These are phyloP conservation scores for Myrmecobius fasciatus DNA, from an alignment of 2,113 vertebrate genomes.

Conservation along the genomic window DNA sequence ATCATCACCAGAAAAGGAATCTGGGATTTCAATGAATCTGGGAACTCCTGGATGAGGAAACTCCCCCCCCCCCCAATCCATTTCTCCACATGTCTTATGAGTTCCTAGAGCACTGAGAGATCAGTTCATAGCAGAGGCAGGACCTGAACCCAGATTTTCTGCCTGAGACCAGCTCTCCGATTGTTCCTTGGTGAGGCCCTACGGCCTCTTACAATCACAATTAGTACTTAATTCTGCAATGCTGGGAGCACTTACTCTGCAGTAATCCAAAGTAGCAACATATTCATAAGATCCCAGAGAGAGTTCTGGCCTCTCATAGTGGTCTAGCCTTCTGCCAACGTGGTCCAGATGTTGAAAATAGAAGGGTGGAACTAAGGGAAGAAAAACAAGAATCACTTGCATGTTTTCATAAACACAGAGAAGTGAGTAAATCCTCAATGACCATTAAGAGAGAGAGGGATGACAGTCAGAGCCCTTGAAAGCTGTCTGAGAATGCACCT, in stretches of 20 bases:
- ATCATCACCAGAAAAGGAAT: not conserved
- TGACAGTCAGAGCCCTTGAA: no score
- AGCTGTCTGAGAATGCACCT: not conserved
- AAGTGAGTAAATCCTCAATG: not conserved
- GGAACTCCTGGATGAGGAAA: not conserved
- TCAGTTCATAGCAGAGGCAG: not conserved
- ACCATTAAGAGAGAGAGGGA: conserved; percentile 24
- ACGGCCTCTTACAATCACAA: not conserved
- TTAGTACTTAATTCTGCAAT: not conserved
- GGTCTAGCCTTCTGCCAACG: conserved; percentile 91
- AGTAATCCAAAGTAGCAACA: conserved; percentile 93
- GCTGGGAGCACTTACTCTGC: conserved; percentile 87
- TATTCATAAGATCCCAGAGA: conserved; percentile 98
- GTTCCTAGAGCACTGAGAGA: not conserved
- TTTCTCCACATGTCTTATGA: not conserved
- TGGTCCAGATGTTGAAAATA: conserved; percentile 99
- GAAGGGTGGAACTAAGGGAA: conserved; percentile 88
- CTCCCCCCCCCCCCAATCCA: not conserved
- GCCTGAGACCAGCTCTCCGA: not conserved
- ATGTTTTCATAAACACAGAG: conserved; percentile 49
- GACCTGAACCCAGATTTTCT: not conserved
- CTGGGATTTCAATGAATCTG: not conserved
- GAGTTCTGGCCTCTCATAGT: conserved; percentile 93
- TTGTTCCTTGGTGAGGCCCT: no score
- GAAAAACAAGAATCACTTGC: conserved; percentile 49